Base-by-base conservation (phyloP, 2,888 invertebrate species). In the Orthonychiurus folsomi region DNA sequence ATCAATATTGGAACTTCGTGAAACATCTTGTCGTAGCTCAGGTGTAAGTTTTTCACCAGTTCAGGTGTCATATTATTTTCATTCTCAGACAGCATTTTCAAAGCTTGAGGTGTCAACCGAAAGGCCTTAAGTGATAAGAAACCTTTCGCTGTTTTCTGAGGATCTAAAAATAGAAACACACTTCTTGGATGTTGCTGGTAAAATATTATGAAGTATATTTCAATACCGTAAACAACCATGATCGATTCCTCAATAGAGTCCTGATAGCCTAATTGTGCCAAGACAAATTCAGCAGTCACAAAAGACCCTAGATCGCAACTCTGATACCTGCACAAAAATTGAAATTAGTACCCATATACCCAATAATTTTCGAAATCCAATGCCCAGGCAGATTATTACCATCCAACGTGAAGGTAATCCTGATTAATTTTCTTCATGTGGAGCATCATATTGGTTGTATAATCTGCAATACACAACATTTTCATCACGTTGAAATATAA, bases 171-270 rank as follows among this genome's bases (percentile, higher is more conserved):
- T n/a, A n/a, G n/a, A n/a, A n/a, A n/a, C n/a, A n/a, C n/a, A n/a
- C n/a, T 37, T 58, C 56, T 26, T 63, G 28, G 53, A 50, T 25
- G 59, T 55, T n/a, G n/a, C n/a, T n/a, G n/a, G n/a, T n/a, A n/a
- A n/a, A n/a, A n/a, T n/a, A n/a, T n/a, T n/a, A n/a, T n/a, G n/a
- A n/a, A n/a, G n/a, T n/a, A n/a, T n/a, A n/a, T n/a, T n/a, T n/a
- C n/a, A n/a, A n/a, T 75, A 84, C 84, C 97, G 76, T 99, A 99
- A 73, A 99, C 93, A 18, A 99, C 88, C 1, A 97, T 97, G 59
- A 99, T 94, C 65, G 96, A 95, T 80, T 99, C 99, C 76, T 95
- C 95, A 74, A 97, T 95, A 53, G 93, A 93, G 47, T 92, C 93
- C 79, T 99, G 99, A 76, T 99, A 99, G 76, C 94, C 94, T 77